phyloP scores from a whole-genome alignment of 2,888 invertebrate species.

The Zonitis immaculata region DNA sequence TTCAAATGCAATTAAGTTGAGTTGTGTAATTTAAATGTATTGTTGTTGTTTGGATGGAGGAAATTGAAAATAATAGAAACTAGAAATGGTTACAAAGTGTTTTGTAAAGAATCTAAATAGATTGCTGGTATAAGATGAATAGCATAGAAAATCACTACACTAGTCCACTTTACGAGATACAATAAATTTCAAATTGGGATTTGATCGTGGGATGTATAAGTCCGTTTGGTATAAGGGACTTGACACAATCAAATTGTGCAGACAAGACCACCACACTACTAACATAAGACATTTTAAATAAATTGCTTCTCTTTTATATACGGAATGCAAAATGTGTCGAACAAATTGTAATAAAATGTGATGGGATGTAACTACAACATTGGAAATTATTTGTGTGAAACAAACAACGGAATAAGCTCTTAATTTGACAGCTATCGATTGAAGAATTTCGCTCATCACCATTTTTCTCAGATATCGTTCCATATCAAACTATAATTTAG shows the following conservation, averaged over 20 bases:
- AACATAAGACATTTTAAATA: slow-evolving; percentile 10
- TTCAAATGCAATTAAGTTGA: slow-evolving; percentile 26
- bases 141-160: slow-evolving; percentile 43
- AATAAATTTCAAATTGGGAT: slow-evolving; percentile 38
- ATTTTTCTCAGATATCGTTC: too few relatives aligned
- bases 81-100: slow-evolving; percentile 17
- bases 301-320: slow-evolving; percentile 26
- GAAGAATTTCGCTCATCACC: too few relatives aligned
- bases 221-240: slow-evolving; percentile 3
- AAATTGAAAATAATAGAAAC: slow-evolving; percentile 37
- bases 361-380: slow-evolving; percentile 27
- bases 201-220: slow-evolving; percentile 19
- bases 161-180: slow-evolving; percentile 39
- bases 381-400: too few relatives aligned
- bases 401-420: too few relatives aligned
- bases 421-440: too few relatives aligned
- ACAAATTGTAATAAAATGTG: slow-evolving; percentile 31
- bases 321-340: slow-evolving; percentile 15
- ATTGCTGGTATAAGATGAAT: slow-evolving; percentile 37
- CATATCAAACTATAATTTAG: too few relatives aligned
- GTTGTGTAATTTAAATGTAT: slow-evolving; percentile 29
- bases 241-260: slow-evolving; percentile 11
- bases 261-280: slow-evolving; percentile 8
- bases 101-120: slow-evolving; percentile 35
- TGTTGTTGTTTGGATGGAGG: too few relatives aligned